These are phyloP conservation scores for Xerus rutilus DNA, from an alignment of 2,797 vertebrate species.

Conservation along the genomic window DNA sequence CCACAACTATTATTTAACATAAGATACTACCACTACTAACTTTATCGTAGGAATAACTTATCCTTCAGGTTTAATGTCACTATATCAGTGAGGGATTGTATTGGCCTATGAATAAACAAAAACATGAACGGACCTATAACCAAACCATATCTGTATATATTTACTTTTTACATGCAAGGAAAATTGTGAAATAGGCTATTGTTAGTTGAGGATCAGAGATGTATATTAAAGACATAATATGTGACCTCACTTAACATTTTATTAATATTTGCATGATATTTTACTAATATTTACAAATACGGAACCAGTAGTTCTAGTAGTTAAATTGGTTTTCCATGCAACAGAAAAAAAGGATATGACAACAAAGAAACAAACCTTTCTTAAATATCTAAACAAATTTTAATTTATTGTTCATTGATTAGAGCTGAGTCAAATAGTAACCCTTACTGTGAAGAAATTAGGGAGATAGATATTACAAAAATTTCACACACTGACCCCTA, in stretches of 20 bases:
- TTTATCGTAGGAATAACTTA: conserved; percentile 3
- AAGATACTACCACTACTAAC: background rate
- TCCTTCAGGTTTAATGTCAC: background rate
- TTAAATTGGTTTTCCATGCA: background rate
- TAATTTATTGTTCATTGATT: background rate
- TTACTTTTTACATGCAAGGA: background rate
- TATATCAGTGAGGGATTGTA: background rate
- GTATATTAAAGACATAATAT: background rate
- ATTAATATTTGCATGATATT: background rate
- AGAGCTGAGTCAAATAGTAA: background rate
- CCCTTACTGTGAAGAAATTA: background rate
- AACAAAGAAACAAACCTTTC: background rate
- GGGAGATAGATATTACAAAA: background rate
- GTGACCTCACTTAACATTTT: background rate
- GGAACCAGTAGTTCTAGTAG: background rate
- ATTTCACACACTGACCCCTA: background rate
- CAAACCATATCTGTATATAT: background rate
- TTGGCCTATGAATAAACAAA: background rate
- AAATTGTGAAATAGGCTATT: background rate
- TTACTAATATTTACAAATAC: background rate
- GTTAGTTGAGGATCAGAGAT: background rate
- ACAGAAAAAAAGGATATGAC: background rate
- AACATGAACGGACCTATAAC: background rate
- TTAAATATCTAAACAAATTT: background rate
- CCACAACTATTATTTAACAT: background rate